A percentile compares a stretch with the other conserved stretches of the same genome.
Conservation (phyloP, 1,140 invertebrate species). For the Hypothenemus hampei region DNA sequence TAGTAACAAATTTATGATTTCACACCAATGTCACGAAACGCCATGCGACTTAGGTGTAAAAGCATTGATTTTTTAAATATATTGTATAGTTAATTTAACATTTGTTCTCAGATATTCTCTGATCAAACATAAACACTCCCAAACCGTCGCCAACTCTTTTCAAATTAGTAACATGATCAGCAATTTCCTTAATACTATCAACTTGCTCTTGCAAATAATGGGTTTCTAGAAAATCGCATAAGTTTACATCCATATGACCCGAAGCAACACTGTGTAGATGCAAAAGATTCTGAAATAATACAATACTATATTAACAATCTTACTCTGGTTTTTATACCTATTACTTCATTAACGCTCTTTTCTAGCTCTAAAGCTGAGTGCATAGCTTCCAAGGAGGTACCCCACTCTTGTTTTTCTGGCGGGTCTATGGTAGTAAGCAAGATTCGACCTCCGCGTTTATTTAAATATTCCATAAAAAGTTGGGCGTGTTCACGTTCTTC, state of each 20-base stretch:
- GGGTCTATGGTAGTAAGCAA: slow-evolving; percentile 52
- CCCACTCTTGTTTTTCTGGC: slow-evolving; percentile 61
- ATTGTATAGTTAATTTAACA: neutral
- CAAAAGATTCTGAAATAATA: slow-evolving; percentile 55
- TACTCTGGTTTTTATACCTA: too few species aligned
- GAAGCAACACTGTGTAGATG: slow-evolving; percentile 62
- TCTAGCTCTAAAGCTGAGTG: slow-evolving; percentile 67
- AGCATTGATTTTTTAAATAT: too few species aligned
- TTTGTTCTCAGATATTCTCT: slow-evolving; percentile 47
- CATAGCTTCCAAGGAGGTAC: slow-evolving; percentile 63
- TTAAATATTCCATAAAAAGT: slow-evolving; percentile 73
- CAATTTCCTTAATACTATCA: slow-evolving; percentile 67
- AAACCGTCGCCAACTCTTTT: slow-evolving; percentile 66
- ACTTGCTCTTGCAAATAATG: slow-evolving; percentile 73
- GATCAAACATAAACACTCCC: slow-evolving; percentile 71
- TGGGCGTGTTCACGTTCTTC: slow-evolving; percentile 76
- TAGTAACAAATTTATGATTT: too few species aligned
- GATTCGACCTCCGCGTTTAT: slow-evolving; percentile 72
- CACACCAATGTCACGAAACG: too few species aligned
- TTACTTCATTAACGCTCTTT: slow-evolving; percentile 70
- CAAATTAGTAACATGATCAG: slow-evolving; percentile 66
- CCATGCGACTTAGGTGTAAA: too few species aligned
- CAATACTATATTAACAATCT: slow-evolving; percentile 6
- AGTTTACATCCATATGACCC: slow-evolving; percentile 62
- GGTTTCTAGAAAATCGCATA: slow-evolving; percentile 67